phyloP scores from a whole-genome alignment of 2,113 vertebrate species.

The Notarius quadriscutis region DNA sequence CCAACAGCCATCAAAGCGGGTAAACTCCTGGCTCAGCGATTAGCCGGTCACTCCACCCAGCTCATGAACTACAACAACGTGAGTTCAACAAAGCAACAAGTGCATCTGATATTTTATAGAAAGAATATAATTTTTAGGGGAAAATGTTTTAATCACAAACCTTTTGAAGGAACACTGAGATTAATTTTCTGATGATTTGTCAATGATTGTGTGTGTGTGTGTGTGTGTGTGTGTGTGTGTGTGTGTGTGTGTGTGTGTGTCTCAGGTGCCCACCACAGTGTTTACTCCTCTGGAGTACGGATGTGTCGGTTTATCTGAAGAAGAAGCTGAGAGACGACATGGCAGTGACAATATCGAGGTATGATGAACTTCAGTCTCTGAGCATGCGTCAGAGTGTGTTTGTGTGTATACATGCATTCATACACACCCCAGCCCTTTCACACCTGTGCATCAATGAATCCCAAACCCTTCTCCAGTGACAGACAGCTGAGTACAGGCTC shows the following conservation, averaged over 20 bases:
- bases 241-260: slow-evolving; percentile 20
- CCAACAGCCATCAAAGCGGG: slow-evolving; percentile 90
- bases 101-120: background rate
- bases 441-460: slow-evolving; percentile 63
- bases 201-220: background rate
- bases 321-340: slow-evolving; percentile 74
- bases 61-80: slow-evolving; percentile 92
- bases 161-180: background rate
- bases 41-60: slow-evolving; percentile 72
- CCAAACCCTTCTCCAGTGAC: slow-evolving; percentile 59
- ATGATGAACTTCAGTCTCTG: slow-evolving; percentile 10
- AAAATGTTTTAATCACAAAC: background rate
- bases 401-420: slow-evolving; percentile 35
- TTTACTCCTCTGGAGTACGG: slow-evolving; percentile 94
- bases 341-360: slow-evolving; percentile 87
- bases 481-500: slow-evolving; percentile 67
- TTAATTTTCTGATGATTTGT: background rate
- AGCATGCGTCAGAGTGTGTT: slow-evolving; percentile 40
- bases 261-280: slow-evolving; percentile 88
- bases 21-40: slow-evolving; percentile 83
- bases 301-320: slow-evolving; percentile 90
- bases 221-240: slow-evolving; percentile 6
- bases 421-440: slow-evolving; percentile 47
- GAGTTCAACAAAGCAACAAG: slow-evolving; percentile 64
- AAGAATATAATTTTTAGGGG: background rate